Base-by-base conservation (phyloP, 2,797 vertebrate genomes). In the Momotus momota region DNA sequence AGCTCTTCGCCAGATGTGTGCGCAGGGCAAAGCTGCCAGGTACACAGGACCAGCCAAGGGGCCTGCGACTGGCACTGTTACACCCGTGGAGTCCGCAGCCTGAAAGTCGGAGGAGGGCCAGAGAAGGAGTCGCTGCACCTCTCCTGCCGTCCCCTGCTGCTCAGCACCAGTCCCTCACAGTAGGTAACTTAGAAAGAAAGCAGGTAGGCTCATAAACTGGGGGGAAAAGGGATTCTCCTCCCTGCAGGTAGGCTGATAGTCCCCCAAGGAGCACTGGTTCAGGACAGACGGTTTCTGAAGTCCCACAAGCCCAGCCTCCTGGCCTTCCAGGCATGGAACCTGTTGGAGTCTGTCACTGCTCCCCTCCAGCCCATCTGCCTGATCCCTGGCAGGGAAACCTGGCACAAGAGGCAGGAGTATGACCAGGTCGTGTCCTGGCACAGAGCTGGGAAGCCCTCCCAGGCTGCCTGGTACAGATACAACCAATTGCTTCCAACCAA, bases 321-420 rank as follows among this genome's bases (percentile, higher is more conserved):
- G 12, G 43, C 31, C 18, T 1, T 4, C 45, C 46, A 5, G 35
- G 29, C 19, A 2, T 4, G 2, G 81, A 61, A 4, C 67, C 60
- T 49, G 35, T 1, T 7, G 64, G 60, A 73, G 12, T 60, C 60
- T 14, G 27, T 31, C 38, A 4, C 80, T 17, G 77, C 66, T 67
- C 46, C 89, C 46, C 81, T 46, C 78, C 78, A 85, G 86, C 81
- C 91, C 94, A 41, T 33, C 72, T 61, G 75, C 82, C 82, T 13
- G n/a, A 3, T 13, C 35, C 84, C 10, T 69, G 81, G 81, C 89
- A 48, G 1, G 5, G 49, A 45, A 26, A 57, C 41, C 71, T 61
- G 82, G 80, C 69, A 43, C 57, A 1, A 45, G 31, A 38, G 43
- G 46, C 27, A 64, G 21, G 81, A 86, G 58, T 3, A 31, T 1